Base-by-base conservation (phyloP, 2,113 vertebrate genomes). In the Fulmarus glacialis region DNA sequence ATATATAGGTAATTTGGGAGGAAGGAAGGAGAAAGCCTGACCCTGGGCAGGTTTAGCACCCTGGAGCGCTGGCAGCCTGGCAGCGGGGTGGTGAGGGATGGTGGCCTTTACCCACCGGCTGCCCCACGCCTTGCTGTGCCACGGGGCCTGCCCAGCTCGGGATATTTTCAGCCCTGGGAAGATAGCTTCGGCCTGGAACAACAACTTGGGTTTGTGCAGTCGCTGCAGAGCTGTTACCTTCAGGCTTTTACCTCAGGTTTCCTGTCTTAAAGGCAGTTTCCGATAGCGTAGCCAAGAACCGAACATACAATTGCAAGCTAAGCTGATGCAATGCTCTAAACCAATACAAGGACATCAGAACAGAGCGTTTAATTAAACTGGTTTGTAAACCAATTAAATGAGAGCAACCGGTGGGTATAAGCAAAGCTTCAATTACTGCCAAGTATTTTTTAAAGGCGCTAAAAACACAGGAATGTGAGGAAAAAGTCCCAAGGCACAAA, bases 61-160 rank as follows among this genome's bases (percentile, higher is more conserved):
- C 40, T 4, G 40, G 36, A 7, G 12, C 20, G 0, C 6, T 5
- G 17, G 2, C 4, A 4, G 23, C 24, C 9, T 9, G 63, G 71
- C 68, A 14, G 8, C 0, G 6, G 40, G 47, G 27, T 0, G 4
- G 5, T 2, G 30, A 36, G 15, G 17, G 43, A 5, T 0, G 4
- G 13, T 9, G 45, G 27, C 38, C 15, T 21, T 20, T 4, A 10
- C 10, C 47, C 58, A 4, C 18, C 2, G 5, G 24, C 38, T 24
- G 36, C 56, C 52, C 52, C 78, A 11, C 6, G 2, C 8, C 60
- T 16, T 2, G 27, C 74, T 7, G 0, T 2, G 24, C 71, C 30
- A 0, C 1, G 47, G 29, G 19, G 7, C 19, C 22, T 11, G 70
- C 32, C 82, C 20, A 4, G 19, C 15, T 17, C 10, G 2, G 68